These are phyloP conservation scores for Lottia gigantea DNA, from an alignment of 2,888 invertebrate species.

Conservation along the genomic window DNA sequence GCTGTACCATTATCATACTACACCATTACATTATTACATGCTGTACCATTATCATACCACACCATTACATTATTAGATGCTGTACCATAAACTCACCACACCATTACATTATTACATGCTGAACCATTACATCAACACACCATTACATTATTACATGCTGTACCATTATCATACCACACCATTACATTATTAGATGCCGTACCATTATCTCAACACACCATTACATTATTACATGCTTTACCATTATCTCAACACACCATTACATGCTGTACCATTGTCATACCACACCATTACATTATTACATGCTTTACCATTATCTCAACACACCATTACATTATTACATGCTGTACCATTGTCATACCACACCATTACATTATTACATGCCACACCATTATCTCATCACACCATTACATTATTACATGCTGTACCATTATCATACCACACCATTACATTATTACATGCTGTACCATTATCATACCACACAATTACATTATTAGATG, in stretches of 20 bases:
- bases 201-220: slow-evolving; percentile 78
- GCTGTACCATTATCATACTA: slow-evolving; percentile 83
- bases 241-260: no score
- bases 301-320: slow-evolving; percentile 77
- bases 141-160: no score
- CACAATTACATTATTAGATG: no score
- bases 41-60: slow-evolving; percentile 72
- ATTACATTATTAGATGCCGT: slow-evolving; percentile 70
- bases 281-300: no score
- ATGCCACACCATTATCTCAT: slow-evolving; percentile 75
- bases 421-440: slow-evolving; percentile 62
- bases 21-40: no score
- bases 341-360: slow-evolving; percentile 94
- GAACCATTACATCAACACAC: slow-evolving; percentile 80
- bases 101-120: slow-evolving; percentile 71
- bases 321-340: no score
- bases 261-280: slow-evolving; percentile 69
- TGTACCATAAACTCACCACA: no score
- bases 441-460: no score
- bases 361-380: no score
- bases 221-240: no score
- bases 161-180: no score
- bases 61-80: slow-evolving; percentile 36
- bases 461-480: slow-evolving; percentile 74
- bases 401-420: no score